Evolutionary conservation across 2,888 invertebrate species (phyloP), one percentile per base, ranked within the genome.

Genomic region (Nephrotoma guestfalica): DNA sequence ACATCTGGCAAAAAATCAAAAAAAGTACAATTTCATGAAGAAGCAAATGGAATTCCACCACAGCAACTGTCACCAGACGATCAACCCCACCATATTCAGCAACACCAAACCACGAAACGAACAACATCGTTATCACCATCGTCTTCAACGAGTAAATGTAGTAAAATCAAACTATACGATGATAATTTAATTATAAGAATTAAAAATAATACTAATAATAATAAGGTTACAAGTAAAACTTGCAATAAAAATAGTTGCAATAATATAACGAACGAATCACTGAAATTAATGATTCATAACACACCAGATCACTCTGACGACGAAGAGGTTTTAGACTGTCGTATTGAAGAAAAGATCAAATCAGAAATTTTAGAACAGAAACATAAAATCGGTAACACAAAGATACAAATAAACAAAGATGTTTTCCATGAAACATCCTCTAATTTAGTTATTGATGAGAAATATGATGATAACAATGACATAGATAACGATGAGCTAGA

Each of bases 341-440:
- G 91, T 87, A 91, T 91, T 41, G 91, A 91, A 11, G 91, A 91
- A 88, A 91, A 91, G 88, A 91, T 91, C 87, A 91, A 91, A 87
- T 91, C 90, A 88, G 91, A 91, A 87, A 88, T 91, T 87, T 43
- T 43, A 18, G 91, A 91, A 87, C 89, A 90, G 83, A 90, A 90
- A 87, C n/a, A 86, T 13, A 18, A 51, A 83, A 15, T 18, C 6
- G 18, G 47, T 45, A 86, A 86, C 15, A 45, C 4, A 30, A 86
- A 86, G 45, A 13, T n/a, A 15, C 15, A 41, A 9, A 86, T 43
- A 43, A 86, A 86, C 30, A 43, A 86, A 83, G 87, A 88, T 85
- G 85, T 86, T 43, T 87, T 86, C 83, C 87, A 87, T 85, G 85
- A 87, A 83, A 83, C 83, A 86, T 86, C 87, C 86, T 30, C 85